Conservation (phyloP, 2,888 invertebrate genomes). For the Chalcosyrphus nemorum region DNA sequence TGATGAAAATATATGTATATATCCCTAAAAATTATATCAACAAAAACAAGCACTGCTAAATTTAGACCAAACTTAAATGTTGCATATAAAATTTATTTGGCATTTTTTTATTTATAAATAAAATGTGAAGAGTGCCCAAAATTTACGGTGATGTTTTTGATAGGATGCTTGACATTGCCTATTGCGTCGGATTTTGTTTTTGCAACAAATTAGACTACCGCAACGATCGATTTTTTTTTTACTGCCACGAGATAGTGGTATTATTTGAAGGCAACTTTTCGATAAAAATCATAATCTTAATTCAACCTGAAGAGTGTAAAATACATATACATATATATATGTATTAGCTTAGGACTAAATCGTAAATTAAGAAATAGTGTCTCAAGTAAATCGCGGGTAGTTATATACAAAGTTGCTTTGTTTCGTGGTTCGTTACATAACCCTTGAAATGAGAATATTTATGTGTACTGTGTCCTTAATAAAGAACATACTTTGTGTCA, state of each 20-base stretch:
- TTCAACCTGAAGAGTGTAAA: not conserved
- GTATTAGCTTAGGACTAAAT: too few species aligned
- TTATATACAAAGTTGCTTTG: not conserved
- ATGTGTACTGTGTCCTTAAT: too few species aligned
- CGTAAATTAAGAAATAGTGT: not conserved
- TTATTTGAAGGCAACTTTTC: not conserved
- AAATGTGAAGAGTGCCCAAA: not conserved
- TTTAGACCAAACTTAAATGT: not conserved
- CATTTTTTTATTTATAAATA: not conserved
- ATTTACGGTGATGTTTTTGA: not conserved
- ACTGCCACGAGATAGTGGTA: not conserved
- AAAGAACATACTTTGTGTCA: too few species aligned
- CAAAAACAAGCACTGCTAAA: slow-evolving; percentile 9
- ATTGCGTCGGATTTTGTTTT: not conserved
- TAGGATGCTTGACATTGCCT: not conserved
- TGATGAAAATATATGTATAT: not conserved
- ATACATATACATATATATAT: too few species aligned
- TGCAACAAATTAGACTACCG: not conserved
- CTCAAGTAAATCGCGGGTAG: not conserved
- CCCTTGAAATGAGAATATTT: not conserved
- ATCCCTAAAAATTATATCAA: not conserved
- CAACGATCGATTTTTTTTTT: slow-evolving; percentile 36
- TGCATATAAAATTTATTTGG: not conserved
- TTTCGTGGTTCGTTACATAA: not conserved
- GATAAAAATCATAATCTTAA: not conserved